Percentiles rank a stretch among this genome's conserved stretches.
phyloP scores from a whole-genome alignment of 2,888 invertebrate species.

The Drosophila kuntzei region DNA sequence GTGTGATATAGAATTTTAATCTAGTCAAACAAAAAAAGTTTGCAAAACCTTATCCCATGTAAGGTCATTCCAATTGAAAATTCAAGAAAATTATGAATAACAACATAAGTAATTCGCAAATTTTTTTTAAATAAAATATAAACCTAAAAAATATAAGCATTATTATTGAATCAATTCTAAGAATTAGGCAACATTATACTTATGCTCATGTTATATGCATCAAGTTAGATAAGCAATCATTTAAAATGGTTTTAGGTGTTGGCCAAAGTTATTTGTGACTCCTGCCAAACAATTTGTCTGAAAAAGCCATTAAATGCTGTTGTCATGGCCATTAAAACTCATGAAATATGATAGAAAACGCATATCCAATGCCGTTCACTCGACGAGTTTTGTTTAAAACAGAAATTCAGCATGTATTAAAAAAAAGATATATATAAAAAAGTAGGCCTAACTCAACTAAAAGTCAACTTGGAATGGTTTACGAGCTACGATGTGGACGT shows the following conservation, averaged over 20 bases:
- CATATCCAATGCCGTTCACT: slow-evolving; percentile 30
- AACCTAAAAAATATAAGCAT: background rate
- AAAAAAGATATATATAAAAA: slow-evolving; percentile 32
- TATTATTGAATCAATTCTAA: background rate
- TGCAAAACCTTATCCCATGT: too few species aligned
- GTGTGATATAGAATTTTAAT: too few species aligned
- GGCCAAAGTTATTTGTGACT: slow-evolving; percentile 16
- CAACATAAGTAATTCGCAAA: too few species aligned
- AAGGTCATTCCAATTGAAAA: too few species aligned
- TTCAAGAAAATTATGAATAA: too few species aligned
- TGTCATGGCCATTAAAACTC: slow-evolving; percentile 35
- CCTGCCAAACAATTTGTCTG: slow-evolving; percentile 31
- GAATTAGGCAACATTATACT: background rate
- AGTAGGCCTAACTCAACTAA: slow-evolving; percentile 41
- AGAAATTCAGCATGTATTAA: slow-evolving; percentile 24
- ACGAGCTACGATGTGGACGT: slow-evolving; percentile 17
- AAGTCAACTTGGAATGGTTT: slow-evolving; percentile 32
- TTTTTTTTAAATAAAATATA: too few species aligned
- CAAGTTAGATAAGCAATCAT: slow-evolving; percentile 6
- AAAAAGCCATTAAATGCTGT: slow-evolving; percentile 40
- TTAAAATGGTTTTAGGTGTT: slow-evolving; percentile 13
- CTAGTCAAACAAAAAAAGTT: too few species aligned
- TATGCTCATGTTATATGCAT: slow-evolving; percentile 8
- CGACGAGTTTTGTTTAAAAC: slow-evolving; percentile 17
- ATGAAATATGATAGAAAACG: slow-evolving; percentile 29